Evolutionary conservation across 2,888 invertebrate species (phyloP).

Genomic region (Hecatera dysodea): DNA sequence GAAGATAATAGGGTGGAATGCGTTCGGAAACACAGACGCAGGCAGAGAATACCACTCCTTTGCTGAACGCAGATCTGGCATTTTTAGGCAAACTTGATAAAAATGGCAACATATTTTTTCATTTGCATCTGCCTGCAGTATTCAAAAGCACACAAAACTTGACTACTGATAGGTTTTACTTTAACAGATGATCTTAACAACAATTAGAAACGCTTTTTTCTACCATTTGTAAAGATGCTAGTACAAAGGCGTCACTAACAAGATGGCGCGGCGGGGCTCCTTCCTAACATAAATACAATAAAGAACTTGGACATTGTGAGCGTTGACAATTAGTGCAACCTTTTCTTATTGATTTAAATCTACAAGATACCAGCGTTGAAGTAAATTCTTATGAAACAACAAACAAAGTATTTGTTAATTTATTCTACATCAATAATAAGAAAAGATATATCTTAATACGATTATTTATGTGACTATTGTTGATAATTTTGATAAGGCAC

Average conservation of each 20-base stretch:
- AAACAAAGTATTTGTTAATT: conserved; percentile 16
- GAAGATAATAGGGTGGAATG: no score
- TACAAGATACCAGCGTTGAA: conserved; percentile 19
- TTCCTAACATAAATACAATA: conserved; percentile 7
- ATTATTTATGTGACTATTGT: conserved; percentile 26
- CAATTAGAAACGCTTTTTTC: conserved; percentile 8
- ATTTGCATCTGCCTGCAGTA: neutral
- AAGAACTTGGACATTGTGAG: neutral
- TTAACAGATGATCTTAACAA: conserved; percentile 9
- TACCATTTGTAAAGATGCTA: neutral
- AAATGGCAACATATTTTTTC: neutral
- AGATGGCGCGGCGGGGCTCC: conserved; percentile 9
- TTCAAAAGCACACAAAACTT: conserved; percentile 2
- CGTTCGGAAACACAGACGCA: no score
- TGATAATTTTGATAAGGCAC: neutral
- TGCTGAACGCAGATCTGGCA: no score
- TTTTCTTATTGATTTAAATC: conserved; percentile 6
- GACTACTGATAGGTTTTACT: conserved; percentile 28
- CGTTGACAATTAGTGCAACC: neutral
- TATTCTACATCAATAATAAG: neutral
- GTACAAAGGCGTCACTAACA: conserved; percentile 7
- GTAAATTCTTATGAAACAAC: conserved; percentile 16
- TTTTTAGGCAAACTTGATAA: no score
- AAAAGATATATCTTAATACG: neutral
- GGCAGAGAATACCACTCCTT: no score